phyloP scores from a whole-genome alignment of 2,113 vertebrate genomes.

The Sinocyclocheilus anshuiensis region DNA sequence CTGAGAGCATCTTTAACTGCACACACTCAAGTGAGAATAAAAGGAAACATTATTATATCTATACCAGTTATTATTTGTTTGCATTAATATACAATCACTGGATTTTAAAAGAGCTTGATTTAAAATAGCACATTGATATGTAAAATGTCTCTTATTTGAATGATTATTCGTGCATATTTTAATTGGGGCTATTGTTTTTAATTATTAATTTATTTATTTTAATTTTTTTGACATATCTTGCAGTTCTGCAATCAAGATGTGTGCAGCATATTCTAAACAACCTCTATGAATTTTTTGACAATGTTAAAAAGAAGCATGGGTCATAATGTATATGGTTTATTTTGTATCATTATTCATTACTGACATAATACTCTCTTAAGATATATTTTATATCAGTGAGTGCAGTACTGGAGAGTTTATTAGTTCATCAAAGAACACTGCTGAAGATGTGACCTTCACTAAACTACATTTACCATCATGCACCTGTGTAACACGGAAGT shows the following conservation, averaged over 20 bases:
- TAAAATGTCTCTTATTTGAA: not conserved
- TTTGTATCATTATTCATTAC: not conserved
- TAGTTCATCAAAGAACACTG: not conserved
- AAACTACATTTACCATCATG: constrained; percentile 50
- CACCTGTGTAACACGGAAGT: constrained; percentile 45
- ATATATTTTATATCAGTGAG: not conserved
- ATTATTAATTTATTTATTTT: not conserved
- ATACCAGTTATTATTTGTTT: not conserved
- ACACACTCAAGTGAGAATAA: constrained; percentile 79
- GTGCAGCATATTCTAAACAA: constrained; percentile 73
- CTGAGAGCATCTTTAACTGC: constrained; percentile 83
- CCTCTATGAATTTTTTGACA: not conserved
- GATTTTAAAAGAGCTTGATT: not conserved
- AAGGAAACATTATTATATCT: not conserved
- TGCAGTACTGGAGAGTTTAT: not conserved
- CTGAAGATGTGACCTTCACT: not conserved
- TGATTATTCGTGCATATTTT: constrained; percentile 24
- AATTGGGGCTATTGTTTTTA: not conserved
- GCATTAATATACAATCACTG: not conserved
- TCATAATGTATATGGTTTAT: not conserved
- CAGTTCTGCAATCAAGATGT: constrained; percentile 77
- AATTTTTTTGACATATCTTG: constrained; percentile 67
- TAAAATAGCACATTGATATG: not conserved
- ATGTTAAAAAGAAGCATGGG: not conserved
- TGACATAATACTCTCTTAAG: not conserved